Evolutionary conservation across 2,888 invertebrate species (phyloP), one percentile per base, ranked within the genome.

Genomic region (Apamea sordens): DNA sequence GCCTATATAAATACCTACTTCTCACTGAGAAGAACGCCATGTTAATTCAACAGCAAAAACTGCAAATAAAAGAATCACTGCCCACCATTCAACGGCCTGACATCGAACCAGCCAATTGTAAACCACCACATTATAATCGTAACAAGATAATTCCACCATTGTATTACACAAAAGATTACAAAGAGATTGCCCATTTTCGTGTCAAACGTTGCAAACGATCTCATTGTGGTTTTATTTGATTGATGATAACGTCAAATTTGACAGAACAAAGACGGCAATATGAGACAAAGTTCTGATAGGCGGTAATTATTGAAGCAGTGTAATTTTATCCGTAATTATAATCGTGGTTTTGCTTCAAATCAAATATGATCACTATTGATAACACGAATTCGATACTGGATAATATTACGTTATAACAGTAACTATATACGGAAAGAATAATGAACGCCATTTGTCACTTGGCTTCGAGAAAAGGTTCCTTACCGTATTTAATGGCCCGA

Each of bases 241-340:
- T 80, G 70, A 80, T 82, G 85, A 76, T 83, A 77, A 69, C 73
- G 56, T 80, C 73, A 75, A 75, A 64, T 79, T 82, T 77, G 78
- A 80, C 77, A 76, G 76, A 65, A 64, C 71, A 83, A 73, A 76
- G 80, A 73, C 50, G 11, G 47, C 13, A 53, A 61, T 15, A 77
- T 77, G 59, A 71, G 53, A 79, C n/a, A 24, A 65, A 56, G 53
- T 44, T 75, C 53, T 69, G 67, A 78, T 79, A 64, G 36, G 63
- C 50, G 63, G 74, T 82, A 67, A 76, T 86, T 61, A 77, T n/a
- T 63, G 18, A 47, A 64, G 8, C 47, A 50, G 64, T 53, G 11
- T 65, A 50, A 83, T 24, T n/a, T 59, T n/a, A n/a, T 59, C 11
- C n/a, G 32, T 50, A 24, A 53, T 64, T 28, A 59, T 1, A 28